These are phyloP conservation scores for Himantopus leucocephalus DNA, from an alignment of 2,113 vertebrate species.

Conservation along the genomic window DNA sequence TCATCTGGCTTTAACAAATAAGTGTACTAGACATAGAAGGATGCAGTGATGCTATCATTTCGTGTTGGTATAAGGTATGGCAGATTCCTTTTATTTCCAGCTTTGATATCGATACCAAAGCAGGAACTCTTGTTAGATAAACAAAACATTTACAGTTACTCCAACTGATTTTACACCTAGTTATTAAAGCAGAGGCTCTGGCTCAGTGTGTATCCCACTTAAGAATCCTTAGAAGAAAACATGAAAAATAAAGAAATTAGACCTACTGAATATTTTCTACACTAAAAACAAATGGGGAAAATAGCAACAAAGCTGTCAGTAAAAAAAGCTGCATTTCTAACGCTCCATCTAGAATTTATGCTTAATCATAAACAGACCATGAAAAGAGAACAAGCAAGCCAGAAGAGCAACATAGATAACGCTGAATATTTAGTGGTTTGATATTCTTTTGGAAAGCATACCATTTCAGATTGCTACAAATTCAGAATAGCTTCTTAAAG, in stretches of 20 bases:
- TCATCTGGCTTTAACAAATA: neutral
- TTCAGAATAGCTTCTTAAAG: neutral
- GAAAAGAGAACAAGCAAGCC: neutral
- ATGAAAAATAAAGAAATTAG: neutral
- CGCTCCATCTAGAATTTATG: neutral
- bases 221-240: neutral
- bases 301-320: neutral
- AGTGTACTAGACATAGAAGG: neutral
- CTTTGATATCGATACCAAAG: neutral
- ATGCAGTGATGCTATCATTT: neutral
- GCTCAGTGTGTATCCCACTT: neutral
- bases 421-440: neutral
- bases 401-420: neutral
- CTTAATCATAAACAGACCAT: neutral
- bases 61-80: fast-evolving
- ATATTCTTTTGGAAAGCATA: neutral
- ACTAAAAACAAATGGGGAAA: neutral
- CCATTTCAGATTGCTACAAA: neutral
- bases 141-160: neutral
- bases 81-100: neutral
- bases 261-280: neutral
- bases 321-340: neutral
- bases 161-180: neutral
- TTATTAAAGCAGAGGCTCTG: neutral
- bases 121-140: neutral